Evolutionary conservation across 2,888 invertebrate genomes (phyloP).

Genomic region (Drosophila hamatofila): DNA sequence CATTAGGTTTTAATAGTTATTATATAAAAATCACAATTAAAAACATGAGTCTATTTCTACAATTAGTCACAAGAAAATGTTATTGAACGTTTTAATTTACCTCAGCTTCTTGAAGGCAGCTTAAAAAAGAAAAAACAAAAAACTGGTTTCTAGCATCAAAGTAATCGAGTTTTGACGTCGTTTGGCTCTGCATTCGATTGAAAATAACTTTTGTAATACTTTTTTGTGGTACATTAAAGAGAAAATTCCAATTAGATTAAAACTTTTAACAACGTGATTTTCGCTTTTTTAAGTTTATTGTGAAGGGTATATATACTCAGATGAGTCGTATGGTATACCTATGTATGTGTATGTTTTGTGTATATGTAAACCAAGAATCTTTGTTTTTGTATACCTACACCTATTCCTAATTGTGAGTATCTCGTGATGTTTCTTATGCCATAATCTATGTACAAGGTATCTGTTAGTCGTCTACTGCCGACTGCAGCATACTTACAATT

Average conservation of each 20-base stretch:
- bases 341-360: not conserved
- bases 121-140: not conserved
- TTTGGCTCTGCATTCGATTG: conserved; percentile 1
- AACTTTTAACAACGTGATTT: not conserved
- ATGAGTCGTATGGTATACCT: not conserved
- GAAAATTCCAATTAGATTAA: conserved; percentile 14
- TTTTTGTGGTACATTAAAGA: conserved; percentile 7
- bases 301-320: not conserved
- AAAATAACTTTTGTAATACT: conserved; percentile 4
- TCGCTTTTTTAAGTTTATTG: not conserved
- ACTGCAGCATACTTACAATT: not conserved
- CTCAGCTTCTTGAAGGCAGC: conserved; percentile 3
- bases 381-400: no score
- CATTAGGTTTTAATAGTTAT: not conserved
- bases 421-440: no score
- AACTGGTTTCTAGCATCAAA: conserved; percentile 6
- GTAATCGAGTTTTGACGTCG: conserved; percentile 3
- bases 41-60: not conserved
- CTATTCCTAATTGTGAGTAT: no score
- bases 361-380: not conserved
- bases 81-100: conserved; percentile 2
- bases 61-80: conserved; percentile 13
- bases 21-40: not conserved
- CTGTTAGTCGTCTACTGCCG: no score
- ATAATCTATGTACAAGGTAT: no score